phyloP scores from a whole-genome alignment of 2,113 vertebrate species.

The Apteryx mantelli region DNA sequence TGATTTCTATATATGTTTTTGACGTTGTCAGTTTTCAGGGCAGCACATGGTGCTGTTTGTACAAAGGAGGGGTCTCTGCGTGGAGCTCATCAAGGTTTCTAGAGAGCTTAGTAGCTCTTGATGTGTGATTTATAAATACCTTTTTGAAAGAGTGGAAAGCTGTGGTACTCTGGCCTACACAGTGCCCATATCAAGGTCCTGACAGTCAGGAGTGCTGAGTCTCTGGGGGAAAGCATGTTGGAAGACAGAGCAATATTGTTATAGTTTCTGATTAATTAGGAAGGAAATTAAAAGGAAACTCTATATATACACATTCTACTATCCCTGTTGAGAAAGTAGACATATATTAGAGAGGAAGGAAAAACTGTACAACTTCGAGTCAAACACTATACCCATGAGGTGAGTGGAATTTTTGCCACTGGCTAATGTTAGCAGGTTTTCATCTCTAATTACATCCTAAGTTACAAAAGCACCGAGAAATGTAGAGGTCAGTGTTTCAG shows the following conservation, averaged over 20 bases:
- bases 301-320: neutral
- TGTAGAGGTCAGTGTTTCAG: neutral
- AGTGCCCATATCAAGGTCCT: neutral
- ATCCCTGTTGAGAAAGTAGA: neutral
- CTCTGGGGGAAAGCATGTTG: neutral
- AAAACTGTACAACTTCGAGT: neutral
- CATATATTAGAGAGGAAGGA: neutral
- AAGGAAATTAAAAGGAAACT: neutral
- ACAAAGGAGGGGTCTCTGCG: neutral
- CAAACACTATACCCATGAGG: accelerated
- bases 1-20: neutral
- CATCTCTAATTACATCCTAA: neutral
- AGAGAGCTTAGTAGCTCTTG: neutral
- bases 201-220: accelerated
- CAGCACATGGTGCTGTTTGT: neutral
- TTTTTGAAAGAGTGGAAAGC: neutral
- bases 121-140: slow-evolving; percentile 16
- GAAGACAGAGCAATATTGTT: neutral
- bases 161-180: neutral
- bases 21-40: neutral
- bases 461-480: neutral
- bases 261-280: neutral
- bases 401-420: neutral
- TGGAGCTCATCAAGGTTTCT: neutral
- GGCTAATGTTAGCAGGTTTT: neutral